Conservation (phyloP, 2,888 invertebrate genomes). For the Thalpophila matura region DNA sequence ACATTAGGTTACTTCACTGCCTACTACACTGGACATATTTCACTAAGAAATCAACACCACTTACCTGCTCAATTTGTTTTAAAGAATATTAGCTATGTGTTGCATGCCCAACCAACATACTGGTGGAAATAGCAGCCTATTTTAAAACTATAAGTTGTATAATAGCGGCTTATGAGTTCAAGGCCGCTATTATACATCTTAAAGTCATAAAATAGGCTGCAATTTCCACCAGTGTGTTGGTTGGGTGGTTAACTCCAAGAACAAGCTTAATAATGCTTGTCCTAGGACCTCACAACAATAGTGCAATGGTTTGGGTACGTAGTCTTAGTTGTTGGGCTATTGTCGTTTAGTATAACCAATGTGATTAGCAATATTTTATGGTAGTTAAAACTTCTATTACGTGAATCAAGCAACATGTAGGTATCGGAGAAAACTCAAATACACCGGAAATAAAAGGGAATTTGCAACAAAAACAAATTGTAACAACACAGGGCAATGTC, state of each 20-base stretch:
- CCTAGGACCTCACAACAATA: neutral
- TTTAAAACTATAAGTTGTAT: too few relatives aligned
- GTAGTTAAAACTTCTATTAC: conserved; percentile 6
- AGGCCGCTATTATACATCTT: too few relatives aligned
- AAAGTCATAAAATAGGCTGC: too few relatives aligned
- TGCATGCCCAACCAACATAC: too few relatives aligned
- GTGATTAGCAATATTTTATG: conserved; percentile 9
- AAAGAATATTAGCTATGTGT: too few relatives aligned
- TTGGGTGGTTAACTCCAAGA: neutral
- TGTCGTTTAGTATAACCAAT: conserved; percentile 8
- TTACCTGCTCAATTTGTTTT: conserved; percentile 29
- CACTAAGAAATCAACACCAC: conserved; percentile 28
- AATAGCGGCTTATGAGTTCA: too few relatives aligned
- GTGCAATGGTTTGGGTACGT: neutral
- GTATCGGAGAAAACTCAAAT: neutral
- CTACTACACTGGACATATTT: neutral
- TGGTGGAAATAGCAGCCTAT: too few relatives aligned
- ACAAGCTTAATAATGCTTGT: neutral
- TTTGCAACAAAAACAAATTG: conserved; percentile 7
- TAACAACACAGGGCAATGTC: conserved; percentile 6
- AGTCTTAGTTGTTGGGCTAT: neutral
- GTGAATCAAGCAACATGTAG: conserved; percentile 14
- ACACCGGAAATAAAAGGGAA: neutral
- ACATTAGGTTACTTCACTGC: conserved; percentile 16
- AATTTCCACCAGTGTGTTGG: too few relatives aligned